Percentiles rank a stretch among this genome's conserved stretches.
Evolutionary conservation across 2,113 vertebrate genomes (phyloP).

Genomic region (Sander vitreus): DNA sequence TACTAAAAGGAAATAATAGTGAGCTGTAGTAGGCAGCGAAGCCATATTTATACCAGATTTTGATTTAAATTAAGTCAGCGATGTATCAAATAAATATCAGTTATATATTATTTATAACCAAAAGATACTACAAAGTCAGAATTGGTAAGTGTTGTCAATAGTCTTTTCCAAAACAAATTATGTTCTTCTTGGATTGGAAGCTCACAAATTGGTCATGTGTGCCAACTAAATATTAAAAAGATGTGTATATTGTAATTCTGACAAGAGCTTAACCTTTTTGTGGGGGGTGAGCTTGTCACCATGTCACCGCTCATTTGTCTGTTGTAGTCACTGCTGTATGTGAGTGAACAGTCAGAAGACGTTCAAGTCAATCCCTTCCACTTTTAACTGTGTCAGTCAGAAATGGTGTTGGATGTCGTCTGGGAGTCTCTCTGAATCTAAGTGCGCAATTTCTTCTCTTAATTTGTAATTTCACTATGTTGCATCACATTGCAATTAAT

Average conservation of each 20-base stretch:
- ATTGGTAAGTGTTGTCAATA: no score
- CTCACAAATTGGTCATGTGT: not conserved
- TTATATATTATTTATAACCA: not conserved
- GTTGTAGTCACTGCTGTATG: not conserved
- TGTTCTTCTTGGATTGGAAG: not conserved
- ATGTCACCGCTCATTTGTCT: conserved; percentile 38
- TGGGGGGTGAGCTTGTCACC: not conserved
- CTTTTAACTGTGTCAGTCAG: not conserved
- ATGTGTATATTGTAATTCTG: not conserved
- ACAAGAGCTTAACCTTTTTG: not conserved
- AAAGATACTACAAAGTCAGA: not conserved
- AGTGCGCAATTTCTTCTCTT: not conserved
- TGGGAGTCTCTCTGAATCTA: not conserved
- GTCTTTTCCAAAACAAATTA: not conserved
- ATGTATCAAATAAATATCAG: no score
- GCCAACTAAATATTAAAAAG: not conserved
- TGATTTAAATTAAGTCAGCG: not conserved
- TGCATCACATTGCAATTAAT: not conserved
- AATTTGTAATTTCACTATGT: not conserved
- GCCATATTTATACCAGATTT: not conserved
- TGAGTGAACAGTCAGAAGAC: conserved; percentile 33
- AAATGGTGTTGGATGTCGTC: not conserved
- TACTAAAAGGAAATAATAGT: not conserved
- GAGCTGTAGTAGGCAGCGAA: not conserved
- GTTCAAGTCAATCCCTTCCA: conserved; percentile 29